These are phyloP conservation scores for Megamerina dolium DNA, from an alignment of 2,888 invertebrate species.

Conservation along the genomic window DNA sequence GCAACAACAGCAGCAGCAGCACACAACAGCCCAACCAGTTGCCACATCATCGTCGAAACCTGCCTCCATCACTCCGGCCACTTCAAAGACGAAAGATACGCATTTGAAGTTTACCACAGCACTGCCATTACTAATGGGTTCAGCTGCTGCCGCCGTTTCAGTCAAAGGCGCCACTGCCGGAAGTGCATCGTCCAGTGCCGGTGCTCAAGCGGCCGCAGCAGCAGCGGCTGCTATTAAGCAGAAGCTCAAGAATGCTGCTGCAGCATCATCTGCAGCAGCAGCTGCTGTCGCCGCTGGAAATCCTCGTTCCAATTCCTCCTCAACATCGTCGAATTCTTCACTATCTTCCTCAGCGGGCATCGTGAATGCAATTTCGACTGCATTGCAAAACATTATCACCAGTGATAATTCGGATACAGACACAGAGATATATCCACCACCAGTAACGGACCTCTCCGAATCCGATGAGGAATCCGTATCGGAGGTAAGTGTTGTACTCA, in stretches of 20 bases:
- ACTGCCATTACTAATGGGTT: constrained; percentile 34
- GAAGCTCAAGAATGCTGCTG: constrained; percentile 33
- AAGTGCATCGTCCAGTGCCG: constrained; percentile 2
- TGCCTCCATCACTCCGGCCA: constrained; percentile 18
- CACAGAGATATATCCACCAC: constrained; percentile 72
- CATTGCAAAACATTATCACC: constrained; percentile 54
- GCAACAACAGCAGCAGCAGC: constrained; percentile 19
- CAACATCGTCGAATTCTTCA: constrained; percentile 43
- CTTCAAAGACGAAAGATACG: constrained; percentile 27
- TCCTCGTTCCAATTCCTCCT: constrained; percentile 36
- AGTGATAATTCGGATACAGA: constrained; percentile 84
- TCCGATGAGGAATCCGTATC: constrained; percentile 95
- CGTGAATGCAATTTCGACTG: constrained; percentile 42
- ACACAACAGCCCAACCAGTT: constrained; percentile 20
- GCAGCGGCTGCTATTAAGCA: constrained; percentile 38
- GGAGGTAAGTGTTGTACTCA: constrained; percentile 64
- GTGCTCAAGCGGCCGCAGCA: constrained; percentile 24
- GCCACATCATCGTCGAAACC: constrained; percentile 24
- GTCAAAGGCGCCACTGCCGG: constrained; percentile 1
- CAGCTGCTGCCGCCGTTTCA: no score
- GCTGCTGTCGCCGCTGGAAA: constrained; percentile 30
- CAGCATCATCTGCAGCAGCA: constrained; percentile 27
- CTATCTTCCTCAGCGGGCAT: constrained; percentile 43
- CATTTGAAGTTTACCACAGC: constrained; percentile 39
- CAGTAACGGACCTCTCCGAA: constrained; percentile 90